Base-by-base conservation (phyloP, 2,797 vertebrate species). In the Mastacembelus armatus region DNA sequence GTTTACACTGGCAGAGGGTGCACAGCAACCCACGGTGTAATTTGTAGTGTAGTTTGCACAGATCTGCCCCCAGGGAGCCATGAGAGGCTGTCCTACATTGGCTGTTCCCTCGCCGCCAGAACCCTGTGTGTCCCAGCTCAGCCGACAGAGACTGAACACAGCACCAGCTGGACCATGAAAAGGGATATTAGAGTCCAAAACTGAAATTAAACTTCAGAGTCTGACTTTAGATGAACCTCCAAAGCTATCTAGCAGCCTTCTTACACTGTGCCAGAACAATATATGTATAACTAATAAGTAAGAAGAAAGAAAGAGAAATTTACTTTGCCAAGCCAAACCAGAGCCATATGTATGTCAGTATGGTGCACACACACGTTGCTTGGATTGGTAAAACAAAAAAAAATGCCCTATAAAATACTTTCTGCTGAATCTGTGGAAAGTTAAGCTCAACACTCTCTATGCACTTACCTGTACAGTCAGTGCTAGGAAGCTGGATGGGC, bases 391-490 rank as follows among this genome's bases (percentile, higher is more conserved):
- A 85, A 71, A 87, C 73, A 83, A 74, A 89, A 84, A 89, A 85
- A 85, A 80, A 85, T 68, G 84, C 80, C 73, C 87, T 57, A 89
- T 93, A 90, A 92, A 93, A 90, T 80, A 50, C 71, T 86, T 92
- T 90, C 82, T 92, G 92, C 90, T 92, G 91, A 92, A 89, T 84
- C 71, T 77, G 85, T 92, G 92, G 92, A 92, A 93, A 92, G 81
- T n/a, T n/a, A 76, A 73, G 77, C 2, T 15, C 74, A 87, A 81
- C 73, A 54, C 18, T 10, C 56, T 78, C 61, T 76, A 77, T 59
- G 54, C 66, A 38, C 85, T 52, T 91, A 92, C 88, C 91, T 92
- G 88, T 89, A 85, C 89, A 92, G 88, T 92, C 88, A 91, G 89
- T 43, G 27, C 12, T 3, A 15, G 52, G 68, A 79, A 74, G 73